phyloP scores from a whole-genome alignment of 2,113 vertebrate genomes.

The Percina caprodes region DNA sequence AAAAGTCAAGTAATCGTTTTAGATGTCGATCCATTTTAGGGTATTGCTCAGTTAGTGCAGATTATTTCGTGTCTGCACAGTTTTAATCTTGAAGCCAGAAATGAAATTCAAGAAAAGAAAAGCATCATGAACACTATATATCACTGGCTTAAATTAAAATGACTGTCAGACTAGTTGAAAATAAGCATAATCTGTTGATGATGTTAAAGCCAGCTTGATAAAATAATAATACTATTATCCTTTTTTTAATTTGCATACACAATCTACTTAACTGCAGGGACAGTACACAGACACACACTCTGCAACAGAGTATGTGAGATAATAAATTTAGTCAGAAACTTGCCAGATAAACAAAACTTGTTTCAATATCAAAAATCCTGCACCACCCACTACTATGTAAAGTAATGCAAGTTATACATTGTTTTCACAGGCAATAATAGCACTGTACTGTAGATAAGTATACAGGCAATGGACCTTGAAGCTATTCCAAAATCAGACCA shows the following conservation, averaged over 20 bases:
- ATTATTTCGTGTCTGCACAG: conserved; percentile 1
- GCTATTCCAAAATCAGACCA: conserved; percentile 21
- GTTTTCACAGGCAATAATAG: conserved; percentile 11
- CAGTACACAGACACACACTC: background rate
- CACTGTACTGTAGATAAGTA: conserved; percentile 25
- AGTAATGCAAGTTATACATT: background rate
- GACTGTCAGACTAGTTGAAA: background rate
- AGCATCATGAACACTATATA: background rate
- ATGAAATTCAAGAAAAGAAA: too few relatives aligned
- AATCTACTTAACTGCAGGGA: background rate
- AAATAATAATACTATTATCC: background rate
- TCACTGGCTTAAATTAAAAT: background rate
- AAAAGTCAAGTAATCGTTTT: conserved; percentile 18
- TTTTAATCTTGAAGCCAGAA: too few relatives aligned
- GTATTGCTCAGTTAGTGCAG: background rate
- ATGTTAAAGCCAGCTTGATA: background rate
- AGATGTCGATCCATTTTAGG: conserved; percentile 13
- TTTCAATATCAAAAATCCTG: background rate
- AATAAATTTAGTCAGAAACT: conserved; percentile 8
- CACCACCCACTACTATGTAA: background rate
- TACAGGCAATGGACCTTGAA: conserved; percentile 18
- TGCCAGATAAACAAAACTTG: background rate
- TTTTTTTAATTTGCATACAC: background rate
- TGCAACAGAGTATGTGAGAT: background rate
- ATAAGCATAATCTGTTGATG: too few relatives aligned